Conservation (phyloP, 2,797 vertebrate species). For the Megalops cyprinoides region DNA sequence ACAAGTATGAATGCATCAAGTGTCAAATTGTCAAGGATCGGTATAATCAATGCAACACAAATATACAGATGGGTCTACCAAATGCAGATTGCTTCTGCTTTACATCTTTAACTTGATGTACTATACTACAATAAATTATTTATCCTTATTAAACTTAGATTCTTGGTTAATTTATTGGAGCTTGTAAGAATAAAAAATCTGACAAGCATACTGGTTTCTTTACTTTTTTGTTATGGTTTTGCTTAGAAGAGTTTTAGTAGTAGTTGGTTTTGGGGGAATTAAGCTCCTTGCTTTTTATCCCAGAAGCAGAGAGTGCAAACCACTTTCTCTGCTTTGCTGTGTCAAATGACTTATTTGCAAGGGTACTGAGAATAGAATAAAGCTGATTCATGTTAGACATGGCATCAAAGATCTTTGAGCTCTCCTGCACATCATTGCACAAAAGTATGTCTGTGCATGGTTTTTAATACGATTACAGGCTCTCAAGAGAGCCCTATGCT, state of each 20-base stretch:
- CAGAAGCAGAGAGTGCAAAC: neutral
- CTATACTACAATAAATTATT: too few species aligned
- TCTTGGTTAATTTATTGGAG: too few species aligned
- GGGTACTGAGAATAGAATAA: too few species aligned
- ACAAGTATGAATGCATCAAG: too few species aligned
- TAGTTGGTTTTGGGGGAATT: neutral
- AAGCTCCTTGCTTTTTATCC: neutral
- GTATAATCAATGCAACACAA: too few species aligned
- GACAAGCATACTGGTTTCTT: neutral
- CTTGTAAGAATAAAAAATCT: too few species aligned
- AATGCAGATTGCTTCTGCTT: too few species aligned
- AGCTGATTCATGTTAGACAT: too few species aligned
- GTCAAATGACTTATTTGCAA: neutral
- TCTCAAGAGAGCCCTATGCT: neutral
- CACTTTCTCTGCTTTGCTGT: neutral
- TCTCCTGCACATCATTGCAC: neutral
- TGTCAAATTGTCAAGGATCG: too few species aligned
- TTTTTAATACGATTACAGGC: neutral
- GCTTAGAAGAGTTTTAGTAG: conserved; percentile 26
- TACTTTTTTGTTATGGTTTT: neutral
- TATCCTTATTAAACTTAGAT: too few species aligned
- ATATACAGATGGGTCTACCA: too few species aligned
- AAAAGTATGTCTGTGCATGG: neutral
- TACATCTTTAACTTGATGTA: too few species aligned
- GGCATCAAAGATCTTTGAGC: neutral